These are phyloP conservation scores for Apus apus DNA, from an alignment of 2,113 vertebrate genomes.

Conservation along the genomic window DNA sequence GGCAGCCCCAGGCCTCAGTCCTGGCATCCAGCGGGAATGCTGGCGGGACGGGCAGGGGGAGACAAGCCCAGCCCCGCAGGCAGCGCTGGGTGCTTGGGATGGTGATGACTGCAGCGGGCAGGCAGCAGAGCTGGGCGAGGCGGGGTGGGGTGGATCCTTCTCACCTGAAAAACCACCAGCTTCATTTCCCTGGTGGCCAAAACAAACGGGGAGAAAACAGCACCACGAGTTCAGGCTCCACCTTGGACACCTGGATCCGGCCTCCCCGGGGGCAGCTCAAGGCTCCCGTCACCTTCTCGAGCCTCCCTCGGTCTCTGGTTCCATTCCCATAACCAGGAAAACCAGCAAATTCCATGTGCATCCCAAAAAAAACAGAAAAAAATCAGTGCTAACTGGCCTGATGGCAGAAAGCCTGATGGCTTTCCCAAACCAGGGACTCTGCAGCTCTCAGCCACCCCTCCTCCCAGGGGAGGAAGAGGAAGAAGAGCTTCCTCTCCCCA, in stretches of 20 bases:
- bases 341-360: accelerated
- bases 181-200: not conserved
- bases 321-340: accelerated
- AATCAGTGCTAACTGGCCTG: not conserved
- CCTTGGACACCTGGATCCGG: accelerated
- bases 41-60: too few species aligned
- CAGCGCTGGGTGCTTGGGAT: not conserved
- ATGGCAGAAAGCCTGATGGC: not conserved
- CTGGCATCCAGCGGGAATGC: too few species aligned
- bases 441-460: not conserved
- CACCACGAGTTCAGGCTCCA: not conserved
- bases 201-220: not conserved
- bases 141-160: not conserved
- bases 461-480: not conserved
- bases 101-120: not conserved
- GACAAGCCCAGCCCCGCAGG: not conserved
- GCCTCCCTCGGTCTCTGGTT: not conserved
- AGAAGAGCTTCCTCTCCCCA: not conserved
- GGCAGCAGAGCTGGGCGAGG: not conserved
- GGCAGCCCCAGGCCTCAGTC: not conserved
- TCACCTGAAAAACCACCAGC: not conserved
- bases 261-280: not conserved
- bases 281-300: not conserved
- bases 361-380: not conserved
- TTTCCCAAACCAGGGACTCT: not conserved